phyloP scores from a whole-genome alignment of 2,797 vertebrate genomes.

The Rhynchotus rufescens region DNA sequence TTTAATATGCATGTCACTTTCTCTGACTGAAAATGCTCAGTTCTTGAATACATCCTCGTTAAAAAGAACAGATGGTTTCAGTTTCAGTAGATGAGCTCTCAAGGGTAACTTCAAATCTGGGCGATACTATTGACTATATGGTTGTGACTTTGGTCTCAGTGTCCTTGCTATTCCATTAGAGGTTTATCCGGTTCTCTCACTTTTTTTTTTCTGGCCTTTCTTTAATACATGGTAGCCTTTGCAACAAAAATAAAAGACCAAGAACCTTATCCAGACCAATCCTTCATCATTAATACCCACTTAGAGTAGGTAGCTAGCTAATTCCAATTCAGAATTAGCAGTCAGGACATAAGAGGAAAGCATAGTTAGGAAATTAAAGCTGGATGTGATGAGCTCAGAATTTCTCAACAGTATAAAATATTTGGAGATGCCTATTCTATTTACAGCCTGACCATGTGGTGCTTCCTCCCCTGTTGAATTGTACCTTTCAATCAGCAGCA shows the following conservation, averaged over 20 bases:
- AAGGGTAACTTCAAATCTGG: conserved; percentile 31
- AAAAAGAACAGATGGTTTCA: conserved; percentile 66
- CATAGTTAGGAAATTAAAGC: background rate
- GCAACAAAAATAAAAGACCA: background rate
- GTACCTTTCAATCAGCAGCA: conserved; percentile 16
- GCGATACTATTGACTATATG: background rate
- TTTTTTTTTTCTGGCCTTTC: background rate
- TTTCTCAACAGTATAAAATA: background rate
- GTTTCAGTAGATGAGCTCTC: conserved; percentile 52
- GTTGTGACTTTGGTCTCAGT: background rate
- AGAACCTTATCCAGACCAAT: background rate
- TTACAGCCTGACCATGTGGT: background rate
- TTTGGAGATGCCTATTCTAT: conserved; percentile 35
- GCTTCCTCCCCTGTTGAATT: background rate
- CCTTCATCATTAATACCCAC: background rate
- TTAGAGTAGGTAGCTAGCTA: background rate
- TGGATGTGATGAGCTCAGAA: background rate
- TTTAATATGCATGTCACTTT: conserved; percentile 59
- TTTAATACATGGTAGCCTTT: background rate
- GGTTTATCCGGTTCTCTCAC: background rate
- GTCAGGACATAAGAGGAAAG: background rate
- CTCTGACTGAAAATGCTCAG: conserved; percentile 34
- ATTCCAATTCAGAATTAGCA: conserved; percentile 4
- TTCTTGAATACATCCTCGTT: conserved; percentile 63
- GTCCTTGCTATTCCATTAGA: background rate